These are phyloP conservation scores for Acrocephalus kingi DNA, from an alignment of 2,113 vertebrate genomes.

Conservation along the genomic window DNA sequence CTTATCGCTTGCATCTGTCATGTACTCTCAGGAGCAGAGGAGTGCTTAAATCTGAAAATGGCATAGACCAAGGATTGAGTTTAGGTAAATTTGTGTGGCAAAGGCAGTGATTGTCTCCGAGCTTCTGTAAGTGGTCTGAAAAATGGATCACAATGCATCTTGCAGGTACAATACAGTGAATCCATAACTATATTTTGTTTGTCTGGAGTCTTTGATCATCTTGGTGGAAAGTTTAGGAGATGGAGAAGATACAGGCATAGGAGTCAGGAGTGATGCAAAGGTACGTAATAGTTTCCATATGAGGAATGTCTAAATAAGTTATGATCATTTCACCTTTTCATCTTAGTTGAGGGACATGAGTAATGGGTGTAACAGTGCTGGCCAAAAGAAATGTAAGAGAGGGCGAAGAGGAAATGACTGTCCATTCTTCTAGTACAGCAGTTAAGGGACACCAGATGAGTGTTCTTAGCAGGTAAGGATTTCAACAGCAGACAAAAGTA, in stretches of 20 bases:
- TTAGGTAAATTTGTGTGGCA: not conserved
- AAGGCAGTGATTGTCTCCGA: not conserved
- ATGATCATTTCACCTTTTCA: not conserved
- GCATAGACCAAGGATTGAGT: not conserved
- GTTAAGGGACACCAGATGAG: not conserved
- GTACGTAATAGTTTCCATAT: not conserved
- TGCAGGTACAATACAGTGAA: not conserved
- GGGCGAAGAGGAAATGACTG: not conserved
- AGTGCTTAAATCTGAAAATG: not conserved
- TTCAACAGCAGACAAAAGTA: not conserved
- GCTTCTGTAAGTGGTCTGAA: not conserved
- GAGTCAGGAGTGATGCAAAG: not conserved
- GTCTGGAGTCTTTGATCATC: not conserved
- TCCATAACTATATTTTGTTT: not conserved
- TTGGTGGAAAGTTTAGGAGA: not conserved
- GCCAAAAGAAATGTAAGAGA: not conserved
- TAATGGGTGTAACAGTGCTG: not conserved
- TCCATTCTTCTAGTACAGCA: not conserved
- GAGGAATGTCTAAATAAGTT: not conserved
- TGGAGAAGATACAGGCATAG: not conserved
- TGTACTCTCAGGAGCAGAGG: not conserved
- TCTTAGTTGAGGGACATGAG: not conserved
- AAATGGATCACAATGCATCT: not conserved
- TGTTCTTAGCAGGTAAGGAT: not conserved
- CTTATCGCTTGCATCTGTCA: not conserved